These are phyloP conservation scores for Ochropleura plecta DNA, from an alignment of 2,888 invertebrate genomes.

Conservation along the genomic window DNA sequence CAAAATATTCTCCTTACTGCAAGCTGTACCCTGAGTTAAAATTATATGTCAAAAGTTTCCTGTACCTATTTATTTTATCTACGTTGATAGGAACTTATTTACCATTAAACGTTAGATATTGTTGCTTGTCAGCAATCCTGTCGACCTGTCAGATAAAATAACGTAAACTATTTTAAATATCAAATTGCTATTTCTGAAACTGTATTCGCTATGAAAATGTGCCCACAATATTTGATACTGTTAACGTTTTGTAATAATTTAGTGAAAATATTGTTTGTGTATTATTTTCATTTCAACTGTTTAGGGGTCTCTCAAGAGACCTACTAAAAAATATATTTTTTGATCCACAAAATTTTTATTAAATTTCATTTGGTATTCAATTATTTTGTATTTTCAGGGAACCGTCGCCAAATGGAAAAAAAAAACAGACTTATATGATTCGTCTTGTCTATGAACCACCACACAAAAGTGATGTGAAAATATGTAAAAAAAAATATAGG, in stretches of 20 bases:
- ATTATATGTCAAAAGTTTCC: constrained; percentile 29
- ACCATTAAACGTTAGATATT: not conserved
- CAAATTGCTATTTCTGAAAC: not conserved
- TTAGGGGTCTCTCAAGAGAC: too few species aligned
- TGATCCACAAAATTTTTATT: too few species aligned
- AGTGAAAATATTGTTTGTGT: not conserved
- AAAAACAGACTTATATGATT: too few species aligned
- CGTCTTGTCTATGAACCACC: too few species aligned
- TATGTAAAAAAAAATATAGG: too few species aligned
- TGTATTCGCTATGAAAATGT: constrained; percentile 10
- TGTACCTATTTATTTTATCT: not conserved
- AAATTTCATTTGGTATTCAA: too few species aligned
- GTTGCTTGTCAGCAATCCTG: not conserved
- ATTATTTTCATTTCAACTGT: too few species aligned
- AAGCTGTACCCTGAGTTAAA: constrained; percentile 3
- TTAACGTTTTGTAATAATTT: not conserved
- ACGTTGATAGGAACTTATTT: constrained; percentile 5
- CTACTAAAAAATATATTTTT: too few species aligned
- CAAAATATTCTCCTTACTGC: not conserved
- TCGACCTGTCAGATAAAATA: constrained; percentile 7
- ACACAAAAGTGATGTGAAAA: too few species aligned
- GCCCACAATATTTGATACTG: not conserved
- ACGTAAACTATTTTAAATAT: constrained; percentile 20
- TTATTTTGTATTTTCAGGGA: too few species aligned
- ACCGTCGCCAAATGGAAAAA: too few species aligned